Evolutionary conservation across 92 coral and sea anemone species (phyloP), one percentile per base, ranked within the genome.

Genomic region (Virgularia gustaviana): DNA sequence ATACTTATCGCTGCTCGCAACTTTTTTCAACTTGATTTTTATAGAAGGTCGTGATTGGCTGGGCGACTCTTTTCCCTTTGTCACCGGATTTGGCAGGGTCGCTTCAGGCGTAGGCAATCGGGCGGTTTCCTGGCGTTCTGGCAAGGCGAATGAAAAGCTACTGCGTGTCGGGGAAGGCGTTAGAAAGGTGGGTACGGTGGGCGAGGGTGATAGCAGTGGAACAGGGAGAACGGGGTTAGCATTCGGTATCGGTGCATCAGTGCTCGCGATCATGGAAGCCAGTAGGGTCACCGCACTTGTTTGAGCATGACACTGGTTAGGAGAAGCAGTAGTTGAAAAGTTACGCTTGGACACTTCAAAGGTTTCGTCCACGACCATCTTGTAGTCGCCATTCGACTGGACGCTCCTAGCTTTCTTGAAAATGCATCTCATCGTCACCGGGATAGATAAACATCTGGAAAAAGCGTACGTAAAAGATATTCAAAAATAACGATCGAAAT

Each of bases 391-490:
- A 36, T 83, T 90, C 10, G 89, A 71, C 64, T 80, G 88, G 42
- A 87, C 79, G 52, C 85, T 87, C 41, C 87, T 81, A 20, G 96
- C 99, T 77, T 94, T 94, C 49, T 87, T 84, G 66, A 94, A 89
- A 54, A 94, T 79, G 62, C 91, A 86, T 4, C 88, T 91, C 99
- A 94, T 94, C 6, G 96, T 76, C 12, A 92, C 96, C 16, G 99
- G 98, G 75, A 89, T 85, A 31, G 99, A 94, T 19, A 90, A 84
- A 63, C 96, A 94, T 72, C 99, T 94, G 66, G 25, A 49, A 56
- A 27, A 56, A 47, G 52, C n/a, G n/a, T n/a, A n/a, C n/a, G n/a
- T n/a, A n/a, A n/a, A n/a, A 18, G 2, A 29, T 8, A 52, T 38
- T 9, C 6, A 0, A 43, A 43, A n/a, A 43, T 11, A 43, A 11